Percentiles rank a stretch among this genome's conserved stretches.
Conservation (phyloP, 2,113 vertebrate species). For the Sturnus vulgaris region DNA sequence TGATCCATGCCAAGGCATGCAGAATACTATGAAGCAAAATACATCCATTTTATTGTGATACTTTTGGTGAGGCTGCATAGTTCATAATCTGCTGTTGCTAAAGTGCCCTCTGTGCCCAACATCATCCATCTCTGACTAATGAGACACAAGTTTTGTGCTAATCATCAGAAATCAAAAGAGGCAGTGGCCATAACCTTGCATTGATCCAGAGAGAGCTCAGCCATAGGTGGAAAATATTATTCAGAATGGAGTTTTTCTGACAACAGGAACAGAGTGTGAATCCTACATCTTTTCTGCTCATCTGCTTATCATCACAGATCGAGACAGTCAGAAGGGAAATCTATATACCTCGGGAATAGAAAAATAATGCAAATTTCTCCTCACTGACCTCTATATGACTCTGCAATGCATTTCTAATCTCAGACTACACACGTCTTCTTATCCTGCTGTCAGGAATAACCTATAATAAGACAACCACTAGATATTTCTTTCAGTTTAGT, state of each 20-base stretch:
- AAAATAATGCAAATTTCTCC: neutral
- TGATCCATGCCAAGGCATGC: neutral
- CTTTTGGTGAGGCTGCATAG: neutral
- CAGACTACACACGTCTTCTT: neutral
- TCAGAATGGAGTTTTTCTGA: neutral
- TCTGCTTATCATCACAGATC: neutral
- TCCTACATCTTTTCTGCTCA: neutral
- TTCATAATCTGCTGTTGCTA: neutral
- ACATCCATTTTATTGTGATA: neutral
- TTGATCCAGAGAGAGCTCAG: neutral
- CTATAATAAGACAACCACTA: neutral
- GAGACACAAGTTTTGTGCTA: neutral
- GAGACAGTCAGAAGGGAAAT: neutral
- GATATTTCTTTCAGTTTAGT: neutral
- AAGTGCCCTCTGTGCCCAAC: neutral
- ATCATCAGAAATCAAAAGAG: neutral
- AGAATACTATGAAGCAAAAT: neutral
- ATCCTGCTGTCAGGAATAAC: neutral
- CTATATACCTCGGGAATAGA: neutral
- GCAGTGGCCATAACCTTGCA: neutral
- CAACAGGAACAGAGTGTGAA: neutral
- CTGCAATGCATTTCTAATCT: neutral
- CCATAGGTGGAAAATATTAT: neutral
- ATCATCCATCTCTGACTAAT: neutral
- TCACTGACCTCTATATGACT: neutral